Percentiles rank a stretch among this genome's conserved stretches.
These are phyloP conservation scores for Leptodactylus fuscus DNA, from an alignment of 2,113 vertebrate species.

Conservation along the genomic window DNA sequence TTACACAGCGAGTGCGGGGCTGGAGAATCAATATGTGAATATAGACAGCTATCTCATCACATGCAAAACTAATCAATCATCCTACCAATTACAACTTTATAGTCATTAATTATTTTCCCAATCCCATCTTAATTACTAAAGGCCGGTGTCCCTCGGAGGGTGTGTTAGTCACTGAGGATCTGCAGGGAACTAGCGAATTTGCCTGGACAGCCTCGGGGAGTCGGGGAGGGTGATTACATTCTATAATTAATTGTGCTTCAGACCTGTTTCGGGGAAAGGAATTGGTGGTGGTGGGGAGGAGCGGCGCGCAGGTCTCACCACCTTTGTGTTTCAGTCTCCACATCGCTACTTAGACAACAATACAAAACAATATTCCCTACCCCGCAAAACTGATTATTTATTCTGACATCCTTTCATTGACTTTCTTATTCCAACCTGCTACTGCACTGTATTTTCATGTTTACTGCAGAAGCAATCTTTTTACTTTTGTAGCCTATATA, in stretches of 20 bases:
- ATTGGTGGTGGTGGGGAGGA: neutral
- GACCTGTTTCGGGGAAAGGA: conserved; percentile 25
- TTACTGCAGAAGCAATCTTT: too few species aligned
- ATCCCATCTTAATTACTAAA: conserved; percentile 59
- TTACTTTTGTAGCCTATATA: too few species aligned
- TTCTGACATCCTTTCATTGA: too few species aligned
- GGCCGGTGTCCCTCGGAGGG: conserved; percentile 47
- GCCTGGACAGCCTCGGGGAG: conserved; percentile 47
- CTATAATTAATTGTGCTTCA: conserved; percentile 53
- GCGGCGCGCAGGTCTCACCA: neutral
- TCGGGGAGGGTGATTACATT: conserved; percentile 45
- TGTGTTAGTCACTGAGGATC: conserved; percentile 47
- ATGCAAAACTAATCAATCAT: conserved; percentile 60
- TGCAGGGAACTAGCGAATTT: conserved; percentile 31
- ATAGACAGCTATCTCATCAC: conserved; percentile 61
- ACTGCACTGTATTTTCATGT: too few species aligned
- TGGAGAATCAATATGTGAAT: conserved; percentile 56
- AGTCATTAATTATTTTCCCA: conserved; percentile 61
- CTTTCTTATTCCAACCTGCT: too few species aligned
- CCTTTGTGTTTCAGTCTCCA: neutral
- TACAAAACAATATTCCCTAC: neutral
- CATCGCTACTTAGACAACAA: neutral
- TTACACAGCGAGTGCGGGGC: conserved; percentile 49
- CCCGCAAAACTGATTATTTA: too few species aligned
- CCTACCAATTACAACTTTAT: conserved; percentile 61